Conservation (phyloP, 2,113 vertebrate species). For the Clarias macrocephalus region DNA sequence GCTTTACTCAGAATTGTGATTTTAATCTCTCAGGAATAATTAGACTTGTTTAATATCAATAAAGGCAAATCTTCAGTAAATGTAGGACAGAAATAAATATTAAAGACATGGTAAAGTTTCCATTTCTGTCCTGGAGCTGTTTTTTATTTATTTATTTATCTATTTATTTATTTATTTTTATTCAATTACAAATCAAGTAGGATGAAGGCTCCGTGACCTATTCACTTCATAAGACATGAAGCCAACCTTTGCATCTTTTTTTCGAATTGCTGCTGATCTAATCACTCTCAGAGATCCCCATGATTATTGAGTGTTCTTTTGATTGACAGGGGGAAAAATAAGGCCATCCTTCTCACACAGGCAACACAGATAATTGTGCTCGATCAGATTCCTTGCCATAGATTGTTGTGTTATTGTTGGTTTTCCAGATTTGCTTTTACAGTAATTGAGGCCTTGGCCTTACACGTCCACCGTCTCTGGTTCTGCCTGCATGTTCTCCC, state of each 20-base stretch:
- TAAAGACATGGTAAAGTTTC: not conserved
- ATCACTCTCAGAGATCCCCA: not conserved
- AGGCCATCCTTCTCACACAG: not conserved
- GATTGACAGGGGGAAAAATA: not conserved
- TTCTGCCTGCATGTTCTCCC: no score
- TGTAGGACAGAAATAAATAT: not conserved
- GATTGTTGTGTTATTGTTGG: not conserved
- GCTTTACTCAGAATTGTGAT: not conserved
- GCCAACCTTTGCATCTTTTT: not conserved
- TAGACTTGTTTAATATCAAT: not conserved
- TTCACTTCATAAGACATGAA: not conserved
- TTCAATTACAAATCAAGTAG: not conserved
- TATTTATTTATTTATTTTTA: no score
- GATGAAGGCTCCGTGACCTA: not conserved
- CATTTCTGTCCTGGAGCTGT: not conserved
- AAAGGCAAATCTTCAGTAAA: not conserved
- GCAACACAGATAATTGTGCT: not conserved
- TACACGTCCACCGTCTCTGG: no score
- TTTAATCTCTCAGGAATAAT: not conserved
- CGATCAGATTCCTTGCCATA: not conserved
- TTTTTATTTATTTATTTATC: no score
- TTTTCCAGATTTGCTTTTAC: not conserved
- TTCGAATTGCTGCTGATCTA: not conserved
- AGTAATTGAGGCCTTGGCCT: no score
- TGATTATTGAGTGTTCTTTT: not conserved